These are phyloP conservation scores for Polydrusus pterygomalis DNA, from an alignment of 2,888 invertebrate species.

Conservation along the genomic window DNA sequence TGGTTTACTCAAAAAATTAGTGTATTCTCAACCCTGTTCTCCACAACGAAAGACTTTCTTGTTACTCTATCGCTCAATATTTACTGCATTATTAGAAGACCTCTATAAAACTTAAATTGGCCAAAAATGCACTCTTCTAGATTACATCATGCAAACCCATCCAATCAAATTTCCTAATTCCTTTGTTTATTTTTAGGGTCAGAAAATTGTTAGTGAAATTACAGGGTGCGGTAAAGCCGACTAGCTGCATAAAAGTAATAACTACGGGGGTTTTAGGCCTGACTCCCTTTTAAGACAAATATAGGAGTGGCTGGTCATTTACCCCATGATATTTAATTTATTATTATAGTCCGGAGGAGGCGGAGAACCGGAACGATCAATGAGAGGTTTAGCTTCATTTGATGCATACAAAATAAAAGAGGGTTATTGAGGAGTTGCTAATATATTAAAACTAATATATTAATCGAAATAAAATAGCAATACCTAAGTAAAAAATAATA, in stretches of 20 bases:
- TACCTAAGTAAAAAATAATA: too few species aligned
- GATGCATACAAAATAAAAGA: too few species aligned
- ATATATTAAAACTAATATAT: too few species aligned
- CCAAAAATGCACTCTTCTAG: background rate
- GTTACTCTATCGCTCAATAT: too few species aligned
- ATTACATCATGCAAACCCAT: constrained; percentile 7
- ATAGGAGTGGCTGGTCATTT: constrained; percentile 8
- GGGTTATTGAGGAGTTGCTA: too few species aligned
- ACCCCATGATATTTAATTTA: constrained; percentile 2
- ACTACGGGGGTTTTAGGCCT: background rate
- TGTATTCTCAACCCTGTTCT: too few species aligned
- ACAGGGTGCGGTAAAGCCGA: constrained; percentile 24
- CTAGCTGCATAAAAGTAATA: constrained; percentile 24
- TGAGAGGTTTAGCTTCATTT: background rate
- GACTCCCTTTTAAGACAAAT: constrained; percentile 10
- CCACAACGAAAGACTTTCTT: too few species aligned
- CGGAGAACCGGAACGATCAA: background rate
- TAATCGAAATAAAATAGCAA: too few species aligned
- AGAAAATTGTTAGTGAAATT: constrained; percentile 30
- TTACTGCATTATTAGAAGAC: too few species aligned
- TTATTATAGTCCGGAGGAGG: background rate
- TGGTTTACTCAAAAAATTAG: too few species aligned
- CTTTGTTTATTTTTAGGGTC: constrained; percentile 32
- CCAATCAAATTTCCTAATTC: constrained; percentile 12
- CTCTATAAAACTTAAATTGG: too few species aligned